These are phyloP conservation scores for Epicauta chinensis DNA, from an alignment of 1,140 invertebrate genomes.

Conservation along the genomic window DNA sequence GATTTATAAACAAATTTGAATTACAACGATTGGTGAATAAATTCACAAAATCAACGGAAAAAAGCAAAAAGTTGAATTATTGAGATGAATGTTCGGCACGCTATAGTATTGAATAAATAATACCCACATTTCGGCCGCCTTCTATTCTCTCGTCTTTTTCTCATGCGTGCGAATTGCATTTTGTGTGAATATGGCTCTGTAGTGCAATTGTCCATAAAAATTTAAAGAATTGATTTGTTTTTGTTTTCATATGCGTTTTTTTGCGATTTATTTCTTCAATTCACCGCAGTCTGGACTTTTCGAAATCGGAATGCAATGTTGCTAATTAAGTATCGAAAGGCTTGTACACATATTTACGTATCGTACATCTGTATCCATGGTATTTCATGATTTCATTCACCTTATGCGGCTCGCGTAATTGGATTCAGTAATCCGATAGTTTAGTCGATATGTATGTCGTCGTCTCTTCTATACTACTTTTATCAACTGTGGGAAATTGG, in stretches of 20 bases:
- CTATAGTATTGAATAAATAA: too few relatives aligned
- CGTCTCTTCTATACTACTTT: conserved; percentile 9
- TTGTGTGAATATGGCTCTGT: background rate
- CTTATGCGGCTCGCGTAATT: conserved; percentile 35
- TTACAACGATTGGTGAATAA: too few relatives aligned
- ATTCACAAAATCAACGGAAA: too few relatives aligned
- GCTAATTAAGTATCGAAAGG: conserved; percentile 35
- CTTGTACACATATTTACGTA: conserved; percentile 24
- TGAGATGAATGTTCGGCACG: too few relatives aligned
- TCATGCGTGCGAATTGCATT: too few relatives aligned
- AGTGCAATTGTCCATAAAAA: background rate
- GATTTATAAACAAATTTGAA: too few relatives aligned
- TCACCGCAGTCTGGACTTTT: background rate
- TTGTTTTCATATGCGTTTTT: too few relatives aligned
- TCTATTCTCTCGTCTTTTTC: too few relatives aligned
- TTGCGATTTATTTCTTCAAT: too few relatives aligned
- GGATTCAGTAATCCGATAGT: conserved; percentile 34
- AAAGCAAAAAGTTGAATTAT: too few relatives aligned
- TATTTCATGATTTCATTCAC: conserved; percentile 38
- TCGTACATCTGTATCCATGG: conserved; percentile 29
- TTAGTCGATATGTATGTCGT: conserved; percentile 26
- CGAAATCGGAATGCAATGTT: background rate
- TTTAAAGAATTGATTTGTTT: too few relatives aligned
- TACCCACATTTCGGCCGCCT: too few relatives aligned
- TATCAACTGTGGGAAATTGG: conserved; percentile 30